These are phyloP conservation scores for Lasioglossum marginatum DNA, from an alignment of 2,888 invertebrate species.

Conservation along the genomic window DNA sequence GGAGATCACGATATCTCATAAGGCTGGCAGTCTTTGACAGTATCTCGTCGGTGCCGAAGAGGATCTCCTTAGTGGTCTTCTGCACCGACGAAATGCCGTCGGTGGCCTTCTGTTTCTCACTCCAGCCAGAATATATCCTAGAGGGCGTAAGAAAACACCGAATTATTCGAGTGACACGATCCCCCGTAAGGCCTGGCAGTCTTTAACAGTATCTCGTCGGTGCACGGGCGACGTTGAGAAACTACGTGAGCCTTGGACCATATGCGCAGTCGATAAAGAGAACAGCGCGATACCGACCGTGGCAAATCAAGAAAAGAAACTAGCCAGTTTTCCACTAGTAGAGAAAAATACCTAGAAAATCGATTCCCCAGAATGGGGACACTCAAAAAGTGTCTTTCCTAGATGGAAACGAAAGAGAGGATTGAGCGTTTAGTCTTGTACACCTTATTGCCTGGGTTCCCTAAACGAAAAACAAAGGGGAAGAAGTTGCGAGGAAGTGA, in stretches of 20 bases:
- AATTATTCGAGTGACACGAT: no score
- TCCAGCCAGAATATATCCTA: no score
- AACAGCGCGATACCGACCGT: conserved; percentile 64
- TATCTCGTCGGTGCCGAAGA: no score
- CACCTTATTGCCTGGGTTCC: conserved; percentile 7
- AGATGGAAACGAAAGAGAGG: background rate
- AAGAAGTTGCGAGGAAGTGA: conserved; percentile 53
- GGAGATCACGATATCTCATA: no score
- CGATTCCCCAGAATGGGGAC: background rate
- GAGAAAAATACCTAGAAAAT: background rate
- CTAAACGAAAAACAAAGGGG: background rate
- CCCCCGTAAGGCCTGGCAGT: no score
- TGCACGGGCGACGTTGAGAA: conserved; percentile 61
- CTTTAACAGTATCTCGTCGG: no score
- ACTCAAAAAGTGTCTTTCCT: background rate
- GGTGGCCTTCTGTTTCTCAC: no score
- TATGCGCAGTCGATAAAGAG: conserved; percentile 68
- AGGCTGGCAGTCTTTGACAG: no score
- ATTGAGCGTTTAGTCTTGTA: background rate
- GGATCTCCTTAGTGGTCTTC: no score
- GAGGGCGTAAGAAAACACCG: no score
- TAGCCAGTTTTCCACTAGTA: background rate
- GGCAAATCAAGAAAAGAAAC: conserved; percentile 46
- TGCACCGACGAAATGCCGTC: no score
- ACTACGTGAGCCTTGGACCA: conserved; percentile 44